Evolutionary conservation across 2,888 invertebrate species (phyloP).

Genomic region (Tholera decimalis): DNA sequence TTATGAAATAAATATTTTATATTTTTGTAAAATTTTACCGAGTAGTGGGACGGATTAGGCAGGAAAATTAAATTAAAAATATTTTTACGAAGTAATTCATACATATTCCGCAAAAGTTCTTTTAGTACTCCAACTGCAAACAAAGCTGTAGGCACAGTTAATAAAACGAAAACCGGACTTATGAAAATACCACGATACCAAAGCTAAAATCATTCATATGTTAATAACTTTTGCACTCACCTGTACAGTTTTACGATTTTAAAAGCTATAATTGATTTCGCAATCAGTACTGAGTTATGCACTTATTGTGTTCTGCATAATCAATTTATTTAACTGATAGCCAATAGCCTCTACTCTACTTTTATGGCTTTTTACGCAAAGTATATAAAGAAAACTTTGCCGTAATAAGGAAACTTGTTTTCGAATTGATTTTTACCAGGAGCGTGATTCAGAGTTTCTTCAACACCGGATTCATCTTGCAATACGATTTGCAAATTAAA

Average conservation of each 20-base stretch:
- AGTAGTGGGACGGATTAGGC: too few relatives aligned
- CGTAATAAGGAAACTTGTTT: constrained; percentile 13
- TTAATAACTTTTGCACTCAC: constrained; percentile 27
- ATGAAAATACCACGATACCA: background rate
- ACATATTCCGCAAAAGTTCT: too few relatives aligned
- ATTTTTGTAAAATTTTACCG: too few relatives aligned
- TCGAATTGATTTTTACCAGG: background rate
- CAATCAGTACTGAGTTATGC: constrained; percentile 62
- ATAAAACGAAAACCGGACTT: background rate
- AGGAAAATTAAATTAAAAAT: too few relatives aligned
- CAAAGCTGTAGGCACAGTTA: too few relatives aligned
- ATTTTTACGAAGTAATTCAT: too few relatives aligned
- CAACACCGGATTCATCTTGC: too few relatives aligned
- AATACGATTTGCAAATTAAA: too few relatives aligned
- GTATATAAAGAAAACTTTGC: constrained; percentile 5
- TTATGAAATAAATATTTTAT: too few relatives aligned
- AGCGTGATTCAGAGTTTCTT: too few relatives aligned
- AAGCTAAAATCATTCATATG: background rate
- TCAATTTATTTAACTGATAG: constrained; percentile 57
- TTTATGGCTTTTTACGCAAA: constrained; percentile 25
- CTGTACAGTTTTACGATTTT: constrained; percentile 66
- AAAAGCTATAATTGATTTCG: constrained; percentile 75
- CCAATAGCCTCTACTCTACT: constrained; percentile 26
- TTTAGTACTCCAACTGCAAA: too few relatives aligned
- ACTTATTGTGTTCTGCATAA: constrained; percentile 62